Evolutionary conservation across 1,140 invertebrate species (phyloP).

Genomic region (Drosophila parvula): DNA sequence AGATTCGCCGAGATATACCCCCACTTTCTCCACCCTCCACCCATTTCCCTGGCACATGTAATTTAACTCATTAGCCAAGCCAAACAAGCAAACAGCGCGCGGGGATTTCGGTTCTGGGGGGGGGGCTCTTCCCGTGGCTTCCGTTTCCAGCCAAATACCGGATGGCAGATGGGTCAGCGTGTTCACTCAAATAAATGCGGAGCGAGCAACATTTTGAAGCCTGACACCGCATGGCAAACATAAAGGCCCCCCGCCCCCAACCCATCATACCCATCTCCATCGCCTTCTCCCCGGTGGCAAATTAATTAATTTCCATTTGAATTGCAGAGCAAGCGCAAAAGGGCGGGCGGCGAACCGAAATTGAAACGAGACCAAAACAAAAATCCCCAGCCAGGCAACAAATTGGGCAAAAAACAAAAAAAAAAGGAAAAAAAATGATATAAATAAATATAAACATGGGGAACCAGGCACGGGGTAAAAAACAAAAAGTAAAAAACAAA

Average conservation of each 20-base stretch:
- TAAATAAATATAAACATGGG: slow-evolving; percentile 56
- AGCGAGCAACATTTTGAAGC: slow-evolving; percentile 47
- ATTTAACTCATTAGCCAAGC: slow-evolving; percentile 64
- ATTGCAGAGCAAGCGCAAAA: slow-evolving; percentile 61
- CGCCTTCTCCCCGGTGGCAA: slow-evolving; percentile 34
- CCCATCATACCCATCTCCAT: no score
- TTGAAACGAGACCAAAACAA: slow-evolving; percentile 20
- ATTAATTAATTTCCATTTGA: slow-evolving; percentile 81
- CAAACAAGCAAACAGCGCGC: slow-evolving; percentile 40
- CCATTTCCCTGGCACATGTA: slow-evolving; percentile 46
- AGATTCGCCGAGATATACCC: not conserved
- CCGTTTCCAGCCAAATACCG: not conserved
- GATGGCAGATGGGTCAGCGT: slow-evolving; percentile 26
- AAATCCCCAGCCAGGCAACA: slow-evolving; percentile 2
- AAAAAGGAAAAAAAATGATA: slow-evolving; percentile 45
- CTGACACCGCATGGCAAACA: slow-evolving; percentile 55
- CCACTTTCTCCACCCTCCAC: no score
- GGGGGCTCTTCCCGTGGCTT: not conserved
- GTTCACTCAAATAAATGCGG: slow-evolving; percentile 38
- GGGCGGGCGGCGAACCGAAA: slow-evolving; percentile 8
- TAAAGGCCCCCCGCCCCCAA: not conserved
- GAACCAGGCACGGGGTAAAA: no score
- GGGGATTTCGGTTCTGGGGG: not conserved
- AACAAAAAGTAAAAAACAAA: no score
- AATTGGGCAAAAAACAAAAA: slow-evolving; percentile 30